Percentiles rank a stretch among this genome's conserved stretches.
Conservation (phyloP, 2,113 vertebrate species). For the Embiotoca jacksoni region DNA sequence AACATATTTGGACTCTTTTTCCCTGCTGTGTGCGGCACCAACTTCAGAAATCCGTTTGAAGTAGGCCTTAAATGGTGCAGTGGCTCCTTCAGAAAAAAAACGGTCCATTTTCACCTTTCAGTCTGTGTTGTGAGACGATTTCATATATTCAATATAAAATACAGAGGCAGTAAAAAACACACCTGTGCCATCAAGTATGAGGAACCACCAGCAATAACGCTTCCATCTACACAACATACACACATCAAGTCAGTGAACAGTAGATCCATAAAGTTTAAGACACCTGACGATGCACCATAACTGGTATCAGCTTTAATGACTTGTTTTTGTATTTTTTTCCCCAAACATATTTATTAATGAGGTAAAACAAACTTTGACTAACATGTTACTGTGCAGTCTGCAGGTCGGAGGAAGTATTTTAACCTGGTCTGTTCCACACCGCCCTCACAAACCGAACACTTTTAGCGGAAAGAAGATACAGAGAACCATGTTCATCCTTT, state of each 20-base stretch:
- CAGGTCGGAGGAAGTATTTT: slow-evolving; percentile 2
- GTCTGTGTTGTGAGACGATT: background rate
- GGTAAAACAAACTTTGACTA: slow-evolving; percentile 20
- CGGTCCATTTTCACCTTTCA: background rate
- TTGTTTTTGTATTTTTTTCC: background rate
- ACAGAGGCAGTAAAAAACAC: too few species aligned
- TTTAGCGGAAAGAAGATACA: background rate
- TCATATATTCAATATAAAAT: background rate
- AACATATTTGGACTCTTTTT: too few species aligned
- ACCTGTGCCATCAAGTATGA: background rate
- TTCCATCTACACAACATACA: background rate
- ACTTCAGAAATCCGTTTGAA: too few species aligned
- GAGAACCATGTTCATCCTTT: background rate
- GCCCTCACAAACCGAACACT: background rate
- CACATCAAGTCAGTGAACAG: background rate
- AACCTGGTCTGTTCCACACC: background rate
- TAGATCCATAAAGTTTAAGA: background rate
- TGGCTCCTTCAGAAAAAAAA: too few species aligned
- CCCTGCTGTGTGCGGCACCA: too few species aligned
- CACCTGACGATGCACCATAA: background rate
- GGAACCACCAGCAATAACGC: background rate
- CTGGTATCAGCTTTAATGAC: slow-evolving; percentile 10
- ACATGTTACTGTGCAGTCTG: slow-evolving; percentile 17
- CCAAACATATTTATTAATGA: slow-evolving; percentile 12
- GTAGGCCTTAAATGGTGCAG: too few species aligned